These are phyloP conservation scores for Coryphaenoides rupestris DNA, from an alignment of 2,113 vertebrate species.

Conservation along the genomic window DNA sequence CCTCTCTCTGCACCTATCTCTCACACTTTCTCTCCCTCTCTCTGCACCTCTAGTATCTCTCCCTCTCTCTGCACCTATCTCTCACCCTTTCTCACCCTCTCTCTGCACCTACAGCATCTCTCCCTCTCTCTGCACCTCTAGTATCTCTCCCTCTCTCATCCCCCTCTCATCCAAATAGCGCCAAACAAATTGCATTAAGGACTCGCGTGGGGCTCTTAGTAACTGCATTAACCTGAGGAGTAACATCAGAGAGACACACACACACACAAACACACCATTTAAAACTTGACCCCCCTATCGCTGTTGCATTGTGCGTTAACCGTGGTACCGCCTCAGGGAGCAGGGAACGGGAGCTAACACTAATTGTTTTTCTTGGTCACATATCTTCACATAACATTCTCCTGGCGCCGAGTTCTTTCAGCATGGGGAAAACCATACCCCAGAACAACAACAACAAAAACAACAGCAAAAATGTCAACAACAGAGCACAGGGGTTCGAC, in stretches of 20 bases:
- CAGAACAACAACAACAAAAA: no score
- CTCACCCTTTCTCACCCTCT: conserved; percentile 3
- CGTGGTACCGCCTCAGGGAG: conserved; percentile 57
- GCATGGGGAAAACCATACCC: no score
- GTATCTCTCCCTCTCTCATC: conserved; percentile 24
- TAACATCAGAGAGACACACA: conserved; percentile 44
- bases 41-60: no score
- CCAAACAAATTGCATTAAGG: conserved; percentile 51
- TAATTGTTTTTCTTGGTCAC: no score
- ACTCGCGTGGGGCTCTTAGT: conserved; percentile 24
- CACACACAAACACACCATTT: conserved; percentile 51
- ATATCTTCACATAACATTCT: no score
- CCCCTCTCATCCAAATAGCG: conserved; percentile 44
- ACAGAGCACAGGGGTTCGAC: no score
- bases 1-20: no score
- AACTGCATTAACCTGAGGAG: conserved; percentile 55
- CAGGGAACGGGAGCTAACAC: conserved; percentile 54
- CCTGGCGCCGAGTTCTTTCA: no score
- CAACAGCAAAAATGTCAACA: no score
- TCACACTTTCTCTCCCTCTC: no score
- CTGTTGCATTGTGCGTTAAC: conserved; percentile 45
- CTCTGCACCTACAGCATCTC: no score
- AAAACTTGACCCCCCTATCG: conserved; percentile 44
- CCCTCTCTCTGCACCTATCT: conserved; percentile 35
- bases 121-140: no score